Percentiles rank a stretch among this genome's conserved stretches.
Conservation (phyloP, 2,888 invertebrate genomes). For the Steromphala cineraria region DNA sequence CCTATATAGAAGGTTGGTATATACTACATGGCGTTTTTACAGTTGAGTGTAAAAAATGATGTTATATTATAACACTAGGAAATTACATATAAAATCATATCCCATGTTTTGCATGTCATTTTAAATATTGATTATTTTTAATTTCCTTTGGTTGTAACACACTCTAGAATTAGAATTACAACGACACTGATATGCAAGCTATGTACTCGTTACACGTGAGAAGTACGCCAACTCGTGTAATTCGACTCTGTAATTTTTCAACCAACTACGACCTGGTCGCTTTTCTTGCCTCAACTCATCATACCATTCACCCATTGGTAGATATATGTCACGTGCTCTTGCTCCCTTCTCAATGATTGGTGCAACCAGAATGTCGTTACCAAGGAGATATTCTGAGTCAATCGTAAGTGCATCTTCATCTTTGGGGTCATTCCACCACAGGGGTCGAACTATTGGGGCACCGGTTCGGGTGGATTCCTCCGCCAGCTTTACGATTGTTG, state of each 20-base stretch:
- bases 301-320: slow-evolving; percentile 58
- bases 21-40: too few relatives aligned
- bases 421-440: slow-evolving; percentile 90
- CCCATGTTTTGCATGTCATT: too few relatives aligned
- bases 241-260: slow-evolving; percentile 43
- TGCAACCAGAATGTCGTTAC: slow-evolving; percentile 70
- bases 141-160: too few relatives aligned
- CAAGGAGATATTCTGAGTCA: slow-evolving; percentile 80
- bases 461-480: slow-evolving; percentile 57
- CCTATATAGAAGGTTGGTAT: too few relatives aligned
- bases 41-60: too few relatives aligned
- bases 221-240: slow-evolving; percentile 61
- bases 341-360: slow-evolving; percentile 70
- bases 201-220: slow-evolving; percentile 18
- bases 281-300: slow-evolving; percentile 39
- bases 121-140: too few relatives aligned
- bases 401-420: slow-evolving; percentile 87
- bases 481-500: slow-evolving; percentile 57
- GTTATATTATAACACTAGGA: too few relatives aligned
- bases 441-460: slow-evolving; percentile 90
- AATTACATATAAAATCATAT: too few relatives aligned
- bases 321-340: slow-evolving; percentile 63
- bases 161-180: too few relatives aligned
- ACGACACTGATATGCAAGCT: too few relatives aligned
- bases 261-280: slow-evolving; percentile 49